phyloP scores from a whole-genome alignment of 2,888 invertebrate species.

The Pseudococcus longispinus region DNA sequence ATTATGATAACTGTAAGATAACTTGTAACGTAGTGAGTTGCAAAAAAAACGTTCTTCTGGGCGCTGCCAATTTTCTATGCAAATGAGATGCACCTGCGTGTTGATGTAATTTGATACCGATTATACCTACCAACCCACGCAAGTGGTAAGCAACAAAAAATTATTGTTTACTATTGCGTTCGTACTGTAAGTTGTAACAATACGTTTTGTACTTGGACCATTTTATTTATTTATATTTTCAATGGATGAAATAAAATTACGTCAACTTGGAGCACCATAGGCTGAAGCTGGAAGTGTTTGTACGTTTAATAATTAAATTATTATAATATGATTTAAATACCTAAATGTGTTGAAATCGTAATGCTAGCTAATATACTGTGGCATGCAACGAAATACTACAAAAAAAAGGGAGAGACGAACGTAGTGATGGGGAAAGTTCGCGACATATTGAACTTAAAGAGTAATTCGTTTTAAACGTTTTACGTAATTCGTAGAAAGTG shows the following conservation, averaged over 20 bases:
- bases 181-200: neutral
- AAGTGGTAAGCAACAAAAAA: neutral
- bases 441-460: slow-evolving; percentile 52
- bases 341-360: slow-evolving; percentile 1
- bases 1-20: neutral
- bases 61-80: slow-evolving; percentile 19
- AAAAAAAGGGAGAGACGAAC: neutral
- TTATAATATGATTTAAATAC: slow-evolving; percentile 8
- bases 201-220: too few relatives aligned
- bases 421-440: slow-evolving; percentile 40
- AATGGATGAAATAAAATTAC: neutral
- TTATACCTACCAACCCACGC: slow-evolving; percentile 15
- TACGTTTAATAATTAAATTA: neutral
- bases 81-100: slow-evolving; percentile 41
- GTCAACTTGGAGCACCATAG: neutral
- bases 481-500: slow-evolving; percentile 55
- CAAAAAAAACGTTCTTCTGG: neutral
- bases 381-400: neutral
- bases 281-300: too few relatives aligned
- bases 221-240: too few relatives aligned
- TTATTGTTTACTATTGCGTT: neutral
- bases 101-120: slow-evolving; percentile 29
- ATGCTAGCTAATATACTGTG: neutral
- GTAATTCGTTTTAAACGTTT: slow-evolving; percentile 45
- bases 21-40: slow-evolving; percentile 7